Conservation (phyloP, 1,140 invertebrate genomes). For the Drosophila littoralis region DNA sequence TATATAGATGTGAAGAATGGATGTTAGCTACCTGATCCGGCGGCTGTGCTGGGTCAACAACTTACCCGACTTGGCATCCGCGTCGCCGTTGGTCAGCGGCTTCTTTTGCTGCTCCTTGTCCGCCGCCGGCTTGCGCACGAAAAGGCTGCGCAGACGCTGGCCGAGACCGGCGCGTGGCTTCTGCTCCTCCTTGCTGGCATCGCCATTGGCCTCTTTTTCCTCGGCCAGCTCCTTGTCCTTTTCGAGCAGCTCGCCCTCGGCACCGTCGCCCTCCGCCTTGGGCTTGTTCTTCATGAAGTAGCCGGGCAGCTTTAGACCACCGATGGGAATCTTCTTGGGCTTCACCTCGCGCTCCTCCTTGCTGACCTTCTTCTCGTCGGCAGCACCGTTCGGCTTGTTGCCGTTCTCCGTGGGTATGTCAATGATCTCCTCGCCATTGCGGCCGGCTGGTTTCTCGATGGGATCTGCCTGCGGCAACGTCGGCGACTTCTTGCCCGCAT, state of each 20-base stretch:
- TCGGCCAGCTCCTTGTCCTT: constrained; percentile 75
- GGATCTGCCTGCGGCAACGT: constrained; percentile 12
- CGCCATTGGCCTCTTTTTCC: constrained; percentile 63
- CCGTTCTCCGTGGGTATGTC: constrained; percentile 82
- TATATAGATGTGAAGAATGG: background rate
- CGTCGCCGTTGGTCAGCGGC: constrained; percentile 66
- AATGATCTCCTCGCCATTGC: constrained; percentile 74
- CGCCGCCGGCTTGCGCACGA: constrained; percentile 71
- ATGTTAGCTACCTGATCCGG: background rate
- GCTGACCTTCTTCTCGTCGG: constrained; percentile 86
- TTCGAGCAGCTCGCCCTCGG: constrained; percentile 84
- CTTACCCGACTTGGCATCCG: constrained; percentile 80
- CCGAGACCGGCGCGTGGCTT: constrained; percentile 69
- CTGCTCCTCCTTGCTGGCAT: constrained; percentile 72
- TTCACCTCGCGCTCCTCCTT: constrained; percentile 89
- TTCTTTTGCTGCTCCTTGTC: constrained; percentile 74
- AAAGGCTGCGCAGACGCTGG: constrained; percentile 77
- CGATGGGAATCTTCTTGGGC: constrained; percentile 92
- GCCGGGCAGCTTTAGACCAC: constrained; percentile 92
- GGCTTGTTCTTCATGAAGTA: constrained; percentile 91
- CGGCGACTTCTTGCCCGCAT: constrained; percentile 53
- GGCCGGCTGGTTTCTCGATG: constrained; percentile 25
- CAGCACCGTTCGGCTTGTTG: constrained; percentile 74
- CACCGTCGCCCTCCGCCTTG: constrained; percentile 81
- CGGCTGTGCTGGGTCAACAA: background rate